Evolutionary conservation across 2,113 vertebrate species (phyloP), one percentile per base, ranked within the genome.

Genomic region (Ochotona princeps): DNA sequence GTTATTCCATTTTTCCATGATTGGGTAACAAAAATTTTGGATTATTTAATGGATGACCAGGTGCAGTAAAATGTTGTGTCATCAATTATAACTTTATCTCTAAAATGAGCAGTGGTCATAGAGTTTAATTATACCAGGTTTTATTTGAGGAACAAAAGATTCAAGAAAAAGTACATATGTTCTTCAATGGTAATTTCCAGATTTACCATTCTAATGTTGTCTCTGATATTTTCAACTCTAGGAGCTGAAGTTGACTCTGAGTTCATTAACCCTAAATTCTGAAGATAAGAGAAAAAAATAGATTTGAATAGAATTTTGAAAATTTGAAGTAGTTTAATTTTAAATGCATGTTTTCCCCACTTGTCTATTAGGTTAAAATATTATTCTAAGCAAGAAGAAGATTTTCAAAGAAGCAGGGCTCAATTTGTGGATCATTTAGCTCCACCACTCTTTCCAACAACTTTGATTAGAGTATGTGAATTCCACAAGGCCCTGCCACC

Each of bases 361-460:
- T 75, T 95, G 30, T 87, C 65, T 97, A 95, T 90, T 92, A 98
- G 98, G 0, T 96, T 98, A 86, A 94, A 92, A 76, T 96, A 65
- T 25, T 73, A 97, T 66, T 81, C 95, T 75, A 26, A n/a, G 18
- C 79, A 96, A n/a, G 98, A 98, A 98, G 96, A 84, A 90, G 65
- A 28, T 78, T 98, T 98, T 57, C 83, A 89, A 28, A 61, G 69
- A 89, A 96, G 79, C 38, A 98, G 98, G 98, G 80, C 92, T 49
- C 72, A 60, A 49, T 57, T 57, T 90, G 97, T 98, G 73, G 95
- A 98, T 60, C 98, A 98, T 92, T 96, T 98, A 92, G 97, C 83
- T 3, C 96, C 97, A 72, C 70, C 94, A 5, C 67, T 76, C 89
- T 98, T 98, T 90, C 30, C 18, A 17, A 96, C 97, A 49, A 95